phyloP scores from a whole-genome alignment of 2,888 invertebrate species.

The Heliconius charithonia region DNA sequence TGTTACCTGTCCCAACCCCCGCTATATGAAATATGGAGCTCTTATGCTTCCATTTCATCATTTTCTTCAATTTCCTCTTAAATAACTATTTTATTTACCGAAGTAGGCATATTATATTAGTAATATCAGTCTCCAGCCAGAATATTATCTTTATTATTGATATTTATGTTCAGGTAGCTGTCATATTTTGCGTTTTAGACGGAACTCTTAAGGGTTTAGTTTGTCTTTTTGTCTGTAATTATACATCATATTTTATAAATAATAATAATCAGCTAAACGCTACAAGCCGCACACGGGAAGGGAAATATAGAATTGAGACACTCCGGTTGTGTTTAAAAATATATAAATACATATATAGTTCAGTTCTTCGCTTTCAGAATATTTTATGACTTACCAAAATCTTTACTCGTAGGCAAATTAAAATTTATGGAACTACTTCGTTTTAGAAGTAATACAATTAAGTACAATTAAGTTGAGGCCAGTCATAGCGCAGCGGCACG shows the following conservation, averaged over 20 bases:
- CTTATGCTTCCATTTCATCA: conserved; percentile 5
- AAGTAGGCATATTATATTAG: conserved; percentile 2
- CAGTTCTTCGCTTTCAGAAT: no score
- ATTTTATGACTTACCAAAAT: not conserved
- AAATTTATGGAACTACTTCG: not conserved
- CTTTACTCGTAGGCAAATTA: not conserved
- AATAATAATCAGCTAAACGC: no score
- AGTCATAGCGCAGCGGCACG: no score
- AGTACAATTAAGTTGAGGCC: no score
- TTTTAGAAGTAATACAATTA: no score
- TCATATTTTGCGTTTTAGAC: not conserved
- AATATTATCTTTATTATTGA: not conserved
- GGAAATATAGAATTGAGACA: no score
- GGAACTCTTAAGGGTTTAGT: not conserved
- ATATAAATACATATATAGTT: no score
- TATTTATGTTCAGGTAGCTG: not conserved
- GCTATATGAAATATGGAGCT: conserved; percentile 18
- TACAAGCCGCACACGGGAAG: no score
- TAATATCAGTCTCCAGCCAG: not conserved
- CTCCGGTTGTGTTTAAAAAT: no score
- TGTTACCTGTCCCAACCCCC: conserved; percentile 11
- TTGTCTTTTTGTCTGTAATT: no score
- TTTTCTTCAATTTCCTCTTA: conserved; percentile 11
- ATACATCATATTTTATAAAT: no score
- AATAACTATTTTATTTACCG: conserved; percentile 17